Evolutionary conservation across 1,140 invertebrate species (phyloP), one percentile per base, ranked within the genome.

Genomic region (Zaprionus ghesquierei): DNA sequence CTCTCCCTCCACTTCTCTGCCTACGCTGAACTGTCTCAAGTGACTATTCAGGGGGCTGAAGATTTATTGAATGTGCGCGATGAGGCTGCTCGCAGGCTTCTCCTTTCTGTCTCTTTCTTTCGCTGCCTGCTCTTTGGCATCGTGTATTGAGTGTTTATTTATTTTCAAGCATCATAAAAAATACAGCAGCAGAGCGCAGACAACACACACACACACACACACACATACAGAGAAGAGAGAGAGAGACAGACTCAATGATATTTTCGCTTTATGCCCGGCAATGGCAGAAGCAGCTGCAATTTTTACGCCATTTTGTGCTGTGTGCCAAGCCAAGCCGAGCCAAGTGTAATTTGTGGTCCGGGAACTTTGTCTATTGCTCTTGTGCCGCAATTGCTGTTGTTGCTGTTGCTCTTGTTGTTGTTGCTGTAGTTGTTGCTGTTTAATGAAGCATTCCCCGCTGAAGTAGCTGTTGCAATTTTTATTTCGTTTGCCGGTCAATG

Each of bases 131-230:
- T 85, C 81, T 86, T 85, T 85, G 81, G 75, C 68, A 86, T 87
- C 66, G 64, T 78, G 78, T 86, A 86, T 86, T 86, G 82, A 86
- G 82, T 86, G 82, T 86, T 86, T 86, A 86, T 86, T 86, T 86
- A 86, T 86, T 86, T 86, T 86, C 82, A 87, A 86, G 82, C 78
- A 87, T 86, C 82, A 86, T 86, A 86, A 86, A 86, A 87, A 87
- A 86, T 81, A 86, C 82, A 84, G 35, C 64, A 85, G 51, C 64
- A 69, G 61, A 51, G 44, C 41, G 38, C 62, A 73, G 35, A 25
- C 56, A 75, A 69, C 33, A 73, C 29, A 22, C 38, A 9, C 20
- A 50, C 46, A 85, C 46, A 62, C 74, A 81, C 75, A 79, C 33
- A 38, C 35, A 38, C n/a, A 33, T 3, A 33, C 31, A 33, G 3